Evolutionary conservation across 2,888 invertebrate genomes (phyloP).

Genomic region (Anaspis maculata): DNA sequence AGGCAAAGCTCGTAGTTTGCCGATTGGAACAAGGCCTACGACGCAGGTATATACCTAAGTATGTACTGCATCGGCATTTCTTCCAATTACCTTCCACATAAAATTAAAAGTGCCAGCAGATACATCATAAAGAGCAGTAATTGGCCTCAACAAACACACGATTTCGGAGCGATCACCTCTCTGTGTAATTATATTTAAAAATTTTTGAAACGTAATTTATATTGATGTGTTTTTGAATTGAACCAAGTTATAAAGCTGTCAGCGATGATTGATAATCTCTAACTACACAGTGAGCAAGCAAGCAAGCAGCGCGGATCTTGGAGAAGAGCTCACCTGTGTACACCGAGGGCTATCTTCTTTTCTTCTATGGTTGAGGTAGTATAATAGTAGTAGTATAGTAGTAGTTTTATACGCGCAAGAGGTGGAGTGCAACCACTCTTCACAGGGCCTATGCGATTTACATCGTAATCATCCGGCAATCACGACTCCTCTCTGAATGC

Average conservation of each 20-base stretch:
- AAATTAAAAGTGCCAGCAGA: no score
- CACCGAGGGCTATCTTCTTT: constrained; percentile 7
- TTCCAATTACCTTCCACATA: no score
- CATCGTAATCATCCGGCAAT: constrained; percentile 30
- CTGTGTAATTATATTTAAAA: constrained; percentile 33
- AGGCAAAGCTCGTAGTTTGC: no score
- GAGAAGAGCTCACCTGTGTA: no score
- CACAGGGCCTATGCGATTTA: constrained; percentile 18
- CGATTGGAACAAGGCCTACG: no score
- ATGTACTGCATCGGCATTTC: no score
- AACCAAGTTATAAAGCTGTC: constrained; percentile 36
- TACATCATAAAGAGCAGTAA: constrained; percentile 26
- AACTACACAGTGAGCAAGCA: constrained; percentile 26
- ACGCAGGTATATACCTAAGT: no score
- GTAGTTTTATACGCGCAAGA: not conserved
- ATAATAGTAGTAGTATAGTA: not conserved
- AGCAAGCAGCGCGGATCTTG: no score
- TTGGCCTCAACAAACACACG: constrained; percentile 30
- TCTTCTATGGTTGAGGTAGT: not conserved
- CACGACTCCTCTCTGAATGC: constrained; percentile 17
- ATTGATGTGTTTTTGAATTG: constrained; percentile 34
- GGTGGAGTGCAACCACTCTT: constrained; percentile 9
- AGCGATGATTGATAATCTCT: constrained; percentile 34
- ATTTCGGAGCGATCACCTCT: constrained; percentile 26
- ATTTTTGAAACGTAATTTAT: constrained; percentile 34